Evolutionary conservation across 2,797 vertebrate genomes (phyloP), one percentile per base, ranked within the genome.

Genomic region (Mareca penelope): DNA sequence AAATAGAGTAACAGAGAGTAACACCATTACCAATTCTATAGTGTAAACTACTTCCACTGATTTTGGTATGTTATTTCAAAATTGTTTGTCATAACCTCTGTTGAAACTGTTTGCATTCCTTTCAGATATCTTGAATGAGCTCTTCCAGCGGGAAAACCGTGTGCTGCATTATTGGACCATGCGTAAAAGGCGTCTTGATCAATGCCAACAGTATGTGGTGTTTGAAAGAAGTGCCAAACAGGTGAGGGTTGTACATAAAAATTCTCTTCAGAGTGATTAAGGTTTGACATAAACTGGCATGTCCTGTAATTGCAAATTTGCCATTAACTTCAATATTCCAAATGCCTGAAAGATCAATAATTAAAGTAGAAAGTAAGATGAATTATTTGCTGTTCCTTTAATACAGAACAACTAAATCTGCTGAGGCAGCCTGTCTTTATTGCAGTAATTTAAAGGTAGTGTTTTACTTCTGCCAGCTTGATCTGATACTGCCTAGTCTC

Each of bases 161-260:
- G 99, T 99, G 59, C 97, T 99, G 67, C 99, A 99, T 97, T 99
- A 99, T 88, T 99, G 99, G 99, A 99, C 99, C 77, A 99, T 99
- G 99, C 98, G 99, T 78, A 99, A 99, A 95, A 97, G 99, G 40
- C 98, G 99, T 79, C 98, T 99, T 87, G 99, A 99, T 96, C 99
- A 99, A 89, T 99, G 99, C 96, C 99, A 99, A 83, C 99, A 99
- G 88, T 99, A 99, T 11, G 99, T 99, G 55, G 99, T 99, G 88
- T 99, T 99, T 95, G 99, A 99, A 95, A 98, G 99, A 97, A 99
- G 99, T 31, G 99, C 99, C 97, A 99, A 99, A 93, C 99, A 99
- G 99, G 99, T 99, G 94, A 96, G 97, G 7, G 2, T 7, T 91
- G 82, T 16, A 4, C 22, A 2, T 52, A 10, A 48, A 91, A 61